Evolutionary conservation across 35 echinoderm and acorn worm species (phyloP).

Genomic region (Acanthaster planci): DNA sequence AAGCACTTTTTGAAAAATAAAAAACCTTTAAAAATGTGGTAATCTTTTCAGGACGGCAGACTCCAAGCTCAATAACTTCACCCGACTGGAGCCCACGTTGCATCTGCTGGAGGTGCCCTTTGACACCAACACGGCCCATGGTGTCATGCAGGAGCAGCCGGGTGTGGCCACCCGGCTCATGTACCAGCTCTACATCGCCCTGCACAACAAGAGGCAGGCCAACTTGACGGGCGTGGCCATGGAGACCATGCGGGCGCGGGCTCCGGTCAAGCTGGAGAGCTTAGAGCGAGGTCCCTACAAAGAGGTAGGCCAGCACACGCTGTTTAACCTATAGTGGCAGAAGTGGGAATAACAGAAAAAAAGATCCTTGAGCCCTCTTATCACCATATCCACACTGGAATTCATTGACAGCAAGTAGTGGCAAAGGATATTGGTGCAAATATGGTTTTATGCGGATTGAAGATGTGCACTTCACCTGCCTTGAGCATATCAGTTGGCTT

Average conservation of each 20-base stretch:
- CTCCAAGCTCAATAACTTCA: conserved; percentile 99
- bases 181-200: conserved; percentile 92
- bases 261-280: conserved; percentile 95
- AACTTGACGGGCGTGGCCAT: conserved; percentile 89
- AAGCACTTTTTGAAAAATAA: neutral
- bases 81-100: conserved; percentile 90
- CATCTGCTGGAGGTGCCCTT: conserved; percentile 88
- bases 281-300: conserved; percentile 87
- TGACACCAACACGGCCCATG: conserved; percentile 80
- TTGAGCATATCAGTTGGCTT: no score
- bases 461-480: no score
- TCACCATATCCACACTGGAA: no score
- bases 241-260: conserved; percentile 90
- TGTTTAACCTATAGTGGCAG: no score
- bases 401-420: no score
- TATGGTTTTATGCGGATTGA: no score
- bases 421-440: no score
- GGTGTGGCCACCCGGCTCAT: conserved; percentile 86
- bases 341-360: no score
- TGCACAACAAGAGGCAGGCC: conserved; percentile 89
- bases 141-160: conserved; percentile 87
- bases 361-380: no score
- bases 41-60: conserved; percentile 71
- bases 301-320: conserved; percentile 50
- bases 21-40: neutral